Conservation (phyloP, 2,113 vertebrate species). For the human region GRCh38 chr17:50498501-50499000, state of each 20-base stretch:
- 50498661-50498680: not conserved
- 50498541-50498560: not conserved
- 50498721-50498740: not conserved
- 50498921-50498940: not conserved
- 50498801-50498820: not conserved
- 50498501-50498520: not conserved
- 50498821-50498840: not conserved
- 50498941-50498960: not conserved
- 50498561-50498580: not conserved
- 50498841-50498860: not conserved
- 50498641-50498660: not conserved
- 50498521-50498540: not conserved
- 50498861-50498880: not conserved
- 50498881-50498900: slow-evolving; percentile 1
- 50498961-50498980: not conserved
- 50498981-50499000: not conserved
- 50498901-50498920: not conserved
- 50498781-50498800: not conserved
- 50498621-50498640: not conserved
- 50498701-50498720: not conserved
- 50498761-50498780: not conserved
- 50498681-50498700: not conserved
- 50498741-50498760: not conserved
- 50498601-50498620: not conserved
- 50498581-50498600: rapidly evolving